Base-by-base conservation (phyloP, 2,888 invertebrate species). In the Drosophila recens region DNA sequence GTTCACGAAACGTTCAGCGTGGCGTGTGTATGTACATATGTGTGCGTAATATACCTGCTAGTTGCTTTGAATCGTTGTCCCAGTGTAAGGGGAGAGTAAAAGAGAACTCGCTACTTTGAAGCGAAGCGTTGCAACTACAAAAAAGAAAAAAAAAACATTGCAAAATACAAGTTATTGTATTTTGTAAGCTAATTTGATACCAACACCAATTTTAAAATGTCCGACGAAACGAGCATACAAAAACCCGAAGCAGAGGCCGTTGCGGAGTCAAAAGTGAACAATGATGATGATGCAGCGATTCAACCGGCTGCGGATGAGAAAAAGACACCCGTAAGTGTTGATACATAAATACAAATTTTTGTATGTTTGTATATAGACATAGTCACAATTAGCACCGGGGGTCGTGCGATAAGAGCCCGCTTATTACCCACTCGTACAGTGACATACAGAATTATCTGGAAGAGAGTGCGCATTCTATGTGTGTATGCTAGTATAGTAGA, bases 281-380 rank as follows among this genome's bases (percentile, higher is more conserved):
- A 58, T 38, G 82, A 76, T 43, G 78, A 78, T 42, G 74, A 73
- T 52, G 63, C 63, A 54, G 27, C 53, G 23, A 48, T 62, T 45
- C 66, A 56, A 67, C 57, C 80, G 67, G 73, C 76, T 36, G 54
- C 42, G 40, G 90, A 89, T 63, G 90, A 80, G 54, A 90, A 87
- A 72, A 90, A 91, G 72, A 89, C 91, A 70, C 90, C 91, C 72
- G 91, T 91, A 90, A 91, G 90, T 90, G 62, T 68, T 64, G 45
- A 45, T 56, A 72, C 33, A 51, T 38, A 38, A 67, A 65, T 48
- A 17, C 40, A 46, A 15, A 34, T 30, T 33, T 56, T 52, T 56
- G 34, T 20, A 40, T 48, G 13, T 17, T 17, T 51, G 51, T 45
- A 17, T 40, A 43, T 71, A 48, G 54, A 34, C 38, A 30, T 72